A percentile compares a stretch with the other conserved stretches of the same genome.
Conservation (phyloP, 2,113 vertebrate species). For the Apteryx mantelli region DNA sequence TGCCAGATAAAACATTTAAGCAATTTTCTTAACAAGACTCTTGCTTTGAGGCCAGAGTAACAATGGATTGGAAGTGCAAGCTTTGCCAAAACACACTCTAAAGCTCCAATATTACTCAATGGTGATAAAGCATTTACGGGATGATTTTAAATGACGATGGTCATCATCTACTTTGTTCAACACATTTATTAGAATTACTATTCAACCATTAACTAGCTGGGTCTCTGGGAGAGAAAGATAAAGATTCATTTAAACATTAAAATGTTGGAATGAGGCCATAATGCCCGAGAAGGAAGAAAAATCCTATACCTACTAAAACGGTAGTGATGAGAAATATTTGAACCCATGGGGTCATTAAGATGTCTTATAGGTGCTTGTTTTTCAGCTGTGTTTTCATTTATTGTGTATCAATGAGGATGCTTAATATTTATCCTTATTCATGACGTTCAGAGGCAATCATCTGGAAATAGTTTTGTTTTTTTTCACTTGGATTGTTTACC, state of each 20-base stretch:
- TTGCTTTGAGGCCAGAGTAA: not conserved
- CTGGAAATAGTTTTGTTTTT: not conserved
- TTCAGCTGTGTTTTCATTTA: not conserved
- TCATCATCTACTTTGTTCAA: slow-evolving; percentile 12
- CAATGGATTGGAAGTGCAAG: not conserved
- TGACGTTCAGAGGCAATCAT: not conserved
- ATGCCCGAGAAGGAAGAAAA: not conserved
- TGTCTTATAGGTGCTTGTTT: not conserved
- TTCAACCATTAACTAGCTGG: slow-evolving; percentile 13
- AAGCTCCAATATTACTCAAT: not conserved
- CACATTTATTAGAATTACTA: slow-evolving; percentile 26
- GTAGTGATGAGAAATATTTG: not conserved
- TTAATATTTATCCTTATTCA: slow-evolving; percentile 17
- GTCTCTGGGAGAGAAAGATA: slow-evolving; percentile 18
- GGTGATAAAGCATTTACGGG: slow-evolving; percentile 30
- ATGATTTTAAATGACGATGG: slow-evolving; percentile 27
- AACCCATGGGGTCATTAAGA: not conserved
- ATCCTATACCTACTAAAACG: not conserved
- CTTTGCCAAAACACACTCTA: not conserved
- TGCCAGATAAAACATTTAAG: not conserved
- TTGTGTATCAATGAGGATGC: not conserved
- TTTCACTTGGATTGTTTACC: not conserved
- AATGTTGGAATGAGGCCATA: not conserved
- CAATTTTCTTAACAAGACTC: slow-evolving; percentile 7
- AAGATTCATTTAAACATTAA: slow-evolving; percentile 38